Evolutionary conservation across 2,797 vertebrate genomes (phyloP), one percentile per base, ranked within the genome.

Genomic region (Distichodus sexfasciatus): DNA sequence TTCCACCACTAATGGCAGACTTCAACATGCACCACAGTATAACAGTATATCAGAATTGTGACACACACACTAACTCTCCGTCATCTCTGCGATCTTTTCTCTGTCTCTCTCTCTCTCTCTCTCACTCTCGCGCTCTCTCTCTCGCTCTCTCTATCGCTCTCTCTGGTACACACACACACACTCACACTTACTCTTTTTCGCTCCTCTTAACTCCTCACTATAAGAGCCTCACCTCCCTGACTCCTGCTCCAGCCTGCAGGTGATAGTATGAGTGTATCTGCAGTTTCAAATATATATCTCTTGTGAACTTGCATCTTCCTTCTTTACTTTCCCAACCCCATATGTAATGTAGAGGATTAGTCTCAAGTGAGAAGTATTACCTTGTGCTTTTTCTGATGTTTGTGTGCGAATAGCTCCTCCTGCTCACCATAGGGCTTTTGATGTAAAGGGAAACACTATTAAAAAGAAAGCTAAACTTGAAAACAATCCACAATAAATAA

Each of bases 301-400:
- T 95, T 93, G 94, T 97, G 93, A 92, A 89, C 91, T 91, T 92
- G 92, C 94, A 95, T 94, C 91, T 89, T 92, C 91, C 92, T 90
- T 86, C 84, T 53, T 90, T 89, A 89, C 86, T 81, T 90, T 87
- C 87, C 91, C 83, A 46, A 81, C 93, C 91, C 92, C 93, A 95
- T 96, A 93, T 95, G 91, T 96, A 95, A 93, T 88, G 88, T 94
- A 95, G 94, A 92, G 90, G 90, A 92, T 14, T 98, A 96, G 96
- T 94, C 94, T 94, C 84, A 90, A 94, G 93, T 95, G 89, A 90
- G n/a, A 94, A 94, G 92, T 96, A 95, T 94, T 93, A 93, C 88
- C 93, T 92, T 95, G 91, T 94, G 96, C 94, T 98, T 98, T 66
- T 94, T 96, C 95, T 93, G 92, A 96, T 96, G 94, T 96, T 94